Conservation (phyloP, 2,888 invertebrate genomes). For the Melieria omissa region DNA sequence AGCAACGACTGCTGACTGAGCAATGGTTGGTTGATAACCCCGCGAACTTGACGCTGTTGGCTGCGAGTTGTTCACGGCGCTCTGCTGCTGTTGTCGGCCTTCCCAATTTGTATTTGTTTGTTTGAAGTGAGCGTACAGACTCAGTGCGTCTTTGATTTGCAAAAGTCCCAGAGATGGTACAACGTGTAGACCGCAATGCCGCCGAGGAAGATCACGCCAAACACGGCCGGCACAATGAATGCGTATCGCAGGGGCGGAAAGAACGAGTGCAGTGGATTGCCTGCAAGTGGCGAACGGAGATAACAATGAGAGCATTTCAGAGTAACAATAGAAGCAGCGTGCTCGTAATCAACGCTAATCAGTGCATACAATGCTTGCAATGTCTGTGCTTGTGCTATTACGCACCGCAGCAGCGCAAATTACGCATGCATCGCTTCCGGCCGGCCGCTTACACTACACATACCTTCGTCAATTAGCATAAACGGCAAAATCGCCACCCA, state of each 20-base stretch:
- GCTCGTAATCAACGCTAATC: neutral
- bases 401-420: too few relatives aligned
- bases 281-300: conserved; percentile 59
- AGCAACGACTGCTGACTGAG: neutral
- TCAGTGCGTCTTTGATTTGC: conserved; percentile 26
- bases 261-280: conserved; percentile 68
- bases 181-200: conserved; percentile 74
- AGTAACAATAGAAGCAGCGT: neutral
- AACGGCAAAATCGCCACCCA: conserved; percentile 79
- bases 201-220: conserved; percentile 75
- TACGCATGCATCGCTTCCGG: too few relatives aligned
- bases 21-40: conserved; percentile 13
- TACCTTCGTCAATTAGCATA: conserved; percentile 72
- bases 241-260: conserved; percentile 72
- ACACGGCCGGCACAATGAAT: conserved; percentile 71
- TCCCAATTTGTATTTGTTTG: neutral
- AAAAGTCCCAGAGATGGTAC: conserved; percentile 68
- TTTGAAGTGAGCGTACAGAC: neutral
- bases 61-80: neutral
- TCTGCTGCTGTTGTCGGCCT: neutral
- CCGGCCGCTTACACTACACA: conserved; percentile 39
- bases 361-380: neutral
- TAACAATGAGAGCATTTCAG: conserved; percentile 1
- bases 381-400: too few relatives aligned
- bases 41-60: conserved; percentile 7